Evolutionary conservation across 2,797 vertebrate species (phyloP), one percentile per base, ranked within the genome.

Genomic region (Halcyon leucocephala): DNA sequence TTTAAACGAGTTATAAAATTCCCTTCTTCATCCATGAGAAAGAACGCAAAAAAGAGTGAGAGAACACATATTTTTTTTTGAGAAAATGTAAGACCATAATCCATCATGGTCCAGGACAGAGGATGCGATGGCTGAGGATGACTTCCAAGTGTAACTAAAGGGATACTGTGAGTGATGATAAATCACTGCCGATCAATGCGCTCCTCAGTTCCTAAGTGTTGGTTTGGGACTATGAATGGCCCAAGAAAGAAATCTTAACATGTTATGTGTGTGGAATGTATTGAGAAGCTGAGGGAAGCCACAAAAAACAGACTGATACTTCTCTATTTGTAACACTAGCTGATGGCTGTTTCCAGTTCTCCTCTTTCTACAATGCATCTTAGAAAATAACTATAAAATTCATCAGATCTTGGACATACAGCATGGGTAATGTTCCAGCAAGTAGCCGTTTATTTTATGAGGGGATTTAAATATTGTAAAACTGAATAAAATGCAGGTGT

Each of bases 401-500:
- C 20, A 92, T 94, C 81, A 83, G 72, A 48, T 61, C 55, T 92
- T 90, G 92, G 94, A 92, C 92, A 94, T 81, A 39, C 39, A 72
- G 89, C 41, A 28, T 15, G 85, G 72, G 70, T 73, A 81, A 67
- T 0, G 3, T 90, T 96, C 94, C 95, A 97, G 81, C 82, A 87
- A 95, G 79, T 91, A 94, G 93, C 86, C 20, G 72, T 97, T 97
- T 97, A 96, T 94, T 97, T 97, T 97, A 96, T 95, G 97, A 96
- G 95, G 81, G 92, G 97, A 96, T 97, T 97, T 95, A 96, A 97
- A 97, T 97, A 97, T 73, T 95, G 94, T 97, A 96, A 95, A 97
- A 95, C 51, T 29, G 93, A 96, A 97, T 94, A 97, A 95, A 95
- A 92, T 62, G 57, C 92, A 96, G 92, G 93, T 96, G 95, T 92